A percentile compares a stretch with the other conserved stretches of the same genome.
Evolutionary conservation across 2,888 invertebrate species (phyloP).

Genomic region (Sesia bembeciformis): DNA sequence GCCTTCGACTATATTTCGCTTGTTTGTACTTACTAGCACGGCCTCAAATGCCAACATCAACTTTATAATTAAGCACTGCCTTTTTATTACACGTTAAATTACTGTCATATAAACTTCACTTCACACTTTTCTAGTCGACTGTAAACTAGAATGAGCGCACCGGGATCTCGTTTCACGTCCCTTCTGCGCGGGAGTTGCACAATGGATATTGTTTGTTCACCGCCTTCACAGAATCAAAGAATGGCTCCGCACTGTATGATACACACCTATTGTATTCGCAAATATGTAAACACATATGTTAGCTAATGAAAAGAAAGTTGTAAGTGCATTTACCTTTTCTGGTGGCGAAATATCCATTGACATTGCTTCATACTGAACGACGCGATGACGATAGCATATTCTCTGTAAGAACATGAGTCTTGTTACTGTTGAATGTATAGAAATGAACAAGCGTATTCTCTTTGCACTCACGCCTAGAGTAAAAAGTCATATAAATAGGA

Average conservation of each 20-base stretch:
- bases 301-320: no score
- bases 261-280: no score
- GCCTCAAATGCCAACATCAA: no score
- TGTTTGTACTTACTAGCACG: no score
- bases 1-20: no score
- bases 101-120: not conserved
- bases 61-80: no score
- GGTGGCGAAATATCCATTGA: no score
- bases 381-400: conserved; percentile 12
- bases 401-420: conserved; percentile 25
- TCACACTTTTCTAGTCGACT: not conserved
- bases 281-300: no score
- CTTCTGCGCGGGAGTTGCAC: conserved; percentile 36
- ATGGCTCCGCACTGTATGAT: conserved; percentile 18
- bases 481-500: conserved; percentile 42
- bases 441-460: conserved; percentile 44
- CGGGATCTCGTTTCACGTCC: conserved; percentile 44
- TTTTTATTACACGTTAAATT: no score
- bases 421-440: conserved; percentile 6
- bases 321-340: no score
- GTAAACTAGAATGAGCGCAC: not conserved
- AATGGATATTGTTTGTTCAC: conserved; percentile 55
- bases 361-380: no score
- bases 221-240: conserved; percentile 39
- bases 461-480: conserved; percentile 22